Conservation (phyloP, 2,797 vertebrate species). For the Toxotes lorentzi region DNA sequence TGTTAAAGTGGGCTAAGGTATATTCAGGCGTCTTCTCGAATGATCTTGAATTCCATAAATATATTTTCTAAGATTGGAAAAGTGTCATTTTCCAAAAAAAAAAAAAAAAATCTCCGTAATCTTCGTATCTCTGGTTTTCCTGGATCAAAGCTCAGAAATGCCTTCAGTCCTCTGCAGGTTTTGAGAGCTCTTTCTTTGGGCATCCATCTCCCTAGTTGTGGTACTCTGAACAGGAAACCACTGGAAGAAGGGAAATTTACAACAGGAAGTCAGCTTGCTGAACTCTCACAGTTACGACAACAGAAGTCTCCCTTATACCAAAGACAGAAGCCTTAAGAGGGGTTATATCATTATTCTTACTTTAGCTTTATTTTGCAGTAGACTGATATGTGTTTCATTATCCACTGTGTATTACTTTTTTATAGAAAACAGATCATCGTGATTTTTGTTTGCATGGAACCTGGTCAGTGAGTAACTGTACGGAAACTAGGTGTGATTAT, state of each 20-base stretch:
- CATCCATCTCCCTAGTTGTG: slow-evolving; percentile 34
- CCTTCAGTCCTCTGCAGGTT: neutral
- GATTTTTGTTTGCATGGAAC: slow-evolving; percentile 7
- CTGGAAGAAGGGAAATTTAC: slow-evolving; percentile 75
- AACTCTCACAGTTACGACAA: slow-evolving; percentile 60
- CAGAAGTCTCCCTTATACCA: slow-evolving; percentile 51
- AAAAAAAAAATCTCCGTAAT: no score
- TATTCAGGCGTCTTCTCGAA: slow-evolving; percentile 10
- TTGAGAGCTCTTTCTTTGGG: slow-evolving; percentile 26
- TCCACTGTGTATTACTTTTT: neutral
- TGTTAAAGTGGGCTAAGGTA: neutral
- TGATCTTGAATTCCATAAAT: slow-evolving; percentile 11
- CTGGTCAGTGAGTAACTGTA: slow-evolving; percentile 11
- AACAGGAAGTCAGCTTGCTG: slow-evolving; percentile 73
- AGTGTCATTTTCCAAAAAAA: neutral
- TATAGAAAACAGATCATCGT: slow-evolving; percentile 16
- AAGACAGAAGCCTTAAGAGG: slow-evolving; percentile 32
- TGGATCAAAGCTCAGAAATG: neutral
- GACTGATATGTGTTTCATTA: slow-evolving; percentile 32
- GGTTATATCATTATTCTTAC: slow-evolving; percentile 21
- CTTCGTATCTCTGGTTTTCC: neutral
- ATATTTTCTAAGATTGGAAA: neutral
- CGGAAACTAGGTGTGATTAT: neutral
- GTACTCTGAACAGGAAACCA: slow-evolving; percentile 72
- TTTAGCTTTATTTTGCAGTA: slow-evolving; percentile 37